Base-by-base conservation (phyloP, 1,140 invertebrate species). In the Ditylenchus dipsaci region DNA sequence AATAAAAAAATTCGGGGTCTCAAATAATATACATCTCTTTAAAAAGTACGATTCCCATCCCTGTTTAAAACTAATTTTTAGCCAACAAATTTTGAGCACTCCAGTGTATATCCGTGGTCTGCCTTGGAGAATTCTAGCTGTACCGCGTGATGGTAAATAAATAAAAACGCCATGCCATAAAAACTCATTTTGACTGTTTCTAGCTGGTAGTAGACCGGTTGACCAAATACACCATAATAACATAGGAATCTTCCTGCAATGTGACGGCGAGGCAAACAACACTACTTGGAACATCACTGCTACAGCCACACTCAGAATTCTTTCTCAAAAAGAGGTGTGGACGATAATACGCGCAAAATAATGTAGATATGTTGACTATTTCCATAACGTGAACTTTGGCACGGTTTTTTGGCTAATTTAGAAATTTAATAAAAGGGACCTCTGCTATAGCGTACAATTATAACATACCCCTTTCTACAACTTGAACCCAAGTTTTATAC, bases 241-340 rank as follows among this genome's bases (percentile, higher is more conserved):
- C 42, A 27, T 42, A 33, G 92, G 92, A 30, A 94, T 94, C 86
- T 88, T 88, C 73, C 78, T 88, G 8, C 86, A 87, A 68, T 86
- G 93, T 85, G 95, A 95, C 84, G 92, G 91, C 5, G 93, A 95
- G 81, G 92, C 91, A 76, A 92, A 95, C 13, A 70, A 71, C 53
- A 27, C 43, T 7, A 53, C 75, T 23, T 78, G 77, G 77, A 78
- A 59, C 29, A 78, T 76, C 57, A 38, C 61, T 23, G 78, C 78
- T 13, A 27, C 64, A 17, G 78, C 78, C 1, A 78, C 76, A 47
- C 72, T 79, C 30, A 47, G 72, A 3, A 66, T 79, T 59, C 26
- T 79, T 5, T 79, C 78, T 9, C 68, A 79, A 47, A 80, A 81
- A 43, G 63, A 74, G 13, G 74, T 23, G 71, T 78, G 1, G 67